A percentile compares a stretch with the other conserved stretches of the same genome.
phyloP scores from a whole-genome alignment of 2,113 vertebrate genomes.

The Callocephalon fimbriatum region DNA sequence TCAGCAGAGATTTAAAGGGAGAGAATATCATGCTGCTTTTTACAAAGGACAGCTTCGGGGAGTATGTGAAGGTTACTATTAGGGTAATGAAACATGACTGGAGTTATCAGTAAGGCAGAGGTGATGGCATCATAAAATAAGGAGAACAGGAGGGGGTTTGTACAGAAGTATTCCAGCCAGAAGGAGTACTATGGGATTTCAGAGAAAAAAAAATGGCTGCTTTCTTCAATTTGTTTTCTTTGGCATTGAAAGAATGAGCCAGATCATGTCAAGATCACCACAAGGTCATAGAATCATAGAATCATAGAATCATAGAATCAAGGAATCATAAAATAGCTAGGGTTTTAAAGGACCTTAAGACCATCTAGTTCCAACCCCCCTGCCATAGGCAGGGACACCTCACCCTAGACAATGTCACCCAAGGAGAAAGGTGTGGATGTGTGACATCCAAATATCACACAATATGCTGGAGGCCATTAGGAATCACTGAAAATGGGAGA shows the following conservation, averaged over 20 bases:
- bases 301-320: background rate
- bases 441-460: background rate
- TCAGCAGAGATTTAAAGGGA: background rate
- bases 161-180: background rate
- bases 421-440: background rate
- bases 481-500: background rate
- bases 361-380: background rate
- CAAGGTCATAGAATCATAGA: background rate
- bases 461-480: background rate
- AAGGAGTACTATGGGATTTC: background rate
- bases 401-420: background rate
- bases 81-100: background rate
- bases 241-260: background rate
- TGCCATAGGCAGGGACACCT: background rate
- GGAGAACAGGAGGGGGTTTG: accelerated
- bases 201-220: background rate
- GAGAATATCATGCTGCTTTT: background rate
- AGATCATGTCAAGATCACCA: background rate
- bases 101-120: background rate
- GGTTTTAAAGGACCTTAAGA: background rate
- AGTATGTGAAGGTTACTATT: background rate
- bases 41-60: background rate
- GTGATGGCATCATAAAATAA: background rate
- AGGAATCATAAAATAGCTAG: background rate
- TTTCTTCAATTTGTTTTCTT: background rate